Evolutionary conservation across 2,113 vertebrate species (phyloP), one percentile per base, ranked within the genome.

Genomic region (Furnarius figulus): DNA sequence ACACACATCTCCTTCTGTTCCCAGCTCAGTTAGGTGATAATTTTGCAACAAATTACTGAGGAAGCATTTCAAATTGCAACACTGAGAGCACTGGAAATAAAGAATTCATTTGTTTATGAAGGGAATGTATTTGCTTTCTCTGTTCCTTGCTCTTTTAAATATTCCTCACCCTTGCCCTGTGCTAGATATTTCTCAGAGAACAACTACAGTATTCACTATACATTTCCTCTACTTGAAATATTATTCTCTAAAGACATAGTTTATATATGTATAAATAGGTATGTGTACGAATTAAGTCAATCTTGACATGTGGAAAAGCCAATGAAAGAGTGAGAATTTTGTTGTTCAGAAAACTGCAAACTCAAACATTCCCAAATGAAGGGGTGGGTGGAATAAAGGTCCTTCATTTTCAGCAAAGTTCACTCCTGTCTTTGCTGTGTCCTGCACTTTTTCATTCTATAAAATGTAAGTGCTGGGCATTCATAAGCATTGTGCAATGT

Each of bases 371-470:
- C 16, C 24, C 9, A 25, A 53, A n/a, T 5, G 2, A 73, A 61
- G 27, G 10, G 11, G 9, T 49, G 4, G 42, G 8, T 66, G 46
- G 37, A 50, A 71, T 25, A 12, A 82, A 72, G 9, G 6, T 27
- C 19, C 39, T 79, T 42, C 10, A 3, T 85, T 87, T 80, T 62
- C 55, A 77, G 31, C 2, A 3, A 55, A 42, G 25, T 49, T 93
- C 0, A 0, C 21, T 56, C 24, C 13, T 50, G 46, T 30, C 14
- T 58, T 75, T 28, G 12, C 46, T 82, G 44, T 28, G 40, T 18
- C 37, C 66, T 73, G 17, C 16, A 22, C 3, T 76, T 93, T 46
- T 46, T 5, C 5, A 24, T 55, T 10, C 4, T 66, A 9, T 67
- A 40, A 68, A 79, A 49, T 6, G 0, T n/a, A 50, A 68, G 9